Base-by-base conservation (phyloP, 2,113 vertebrate genomes). In the Salvelinus alpinus region DNA sequence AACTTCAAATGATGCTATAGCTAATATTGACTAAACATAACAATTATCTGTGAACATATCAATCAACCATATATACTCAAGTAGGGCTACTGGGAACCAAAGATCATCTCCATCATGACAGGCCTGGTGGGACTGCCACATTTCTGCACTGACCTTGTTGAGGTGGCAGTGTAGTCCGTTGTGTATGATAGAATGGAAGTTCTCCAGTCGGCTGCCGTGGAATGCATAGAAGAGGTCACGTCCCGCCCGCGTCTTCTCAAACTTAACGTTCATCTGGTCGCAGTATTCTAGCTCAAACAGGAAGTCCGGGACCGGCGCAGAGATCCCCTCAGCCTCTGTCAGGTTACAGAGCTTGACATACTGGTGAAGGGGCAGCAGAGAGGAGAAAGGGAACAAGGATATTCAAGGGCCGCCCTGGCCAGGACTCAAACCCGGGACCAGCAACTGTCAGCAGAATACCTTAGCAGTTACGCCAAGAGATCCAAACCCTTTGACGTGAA, bases 171-270 rank as follows among this genome's bases (percentile, higher is more conserved):
- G 97, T 57, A 99, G 92, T 79, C 98, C 98, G 0, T 96, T 96
- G 91, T 99, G 96, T 82, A 98, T 89, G 75, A 99, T 99, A 70
- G 98, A 99, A 82, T 99, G 97, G 88, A 99, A 99, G 91, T 99
- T 99, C 86, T 99, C 98, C 2, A 99, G 91, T 60, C 97, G 95
- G 88, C 98, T 99, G 78, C 98, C 98, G 0, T 99, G 98, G 91
- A 98, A 97, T 75, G 97, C 98, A 0, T 98, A 97, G 91, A 99
- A 95, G 38, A 98, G 90, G 62, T 96, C 96, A 77, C 93, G 90
- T 34, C 94, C 95, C 14, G 94, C 96, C 84, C 86, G 93, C 60
- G 90, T 96, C 92, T 95, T 95, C 12, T 96, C 94, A 79, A 99
- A 99, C 82, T 94, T 94, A 84, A 92, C 81, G 0, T 97, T 96